phyloP scores from a whole-genome alignment of 2,888 invertebrate species.

The Hartigia nigra region DNA sequence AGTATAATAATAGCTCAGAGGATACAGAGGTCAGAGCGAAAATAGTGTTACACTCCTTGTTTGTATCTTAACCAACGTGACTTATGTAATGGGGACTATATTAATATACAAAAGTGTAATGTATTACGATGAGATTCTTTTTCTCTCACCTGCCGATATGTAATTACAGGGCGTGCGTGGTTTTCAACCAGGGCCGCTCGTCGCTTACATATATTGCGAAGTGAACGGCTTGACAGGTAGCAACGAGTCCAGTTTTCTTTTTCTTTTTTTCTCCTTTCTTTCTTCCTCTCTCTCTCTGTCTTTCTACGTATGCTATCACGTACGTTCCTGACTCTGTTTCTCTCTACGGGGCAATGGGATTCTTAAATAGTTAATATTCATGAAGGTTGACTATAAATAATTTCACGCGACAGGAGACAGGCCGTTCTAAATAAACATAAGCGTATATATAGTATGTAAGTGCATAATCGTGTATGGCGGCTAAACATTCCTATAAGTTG shows the following conservation, averaged over 20 bases:
- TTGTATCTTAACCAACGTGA: neutral
- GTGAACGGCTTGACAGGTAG: neutral
- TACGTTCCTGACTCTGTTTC: neutral
- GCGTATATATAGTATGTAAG: slow-evolving; percentile 23
- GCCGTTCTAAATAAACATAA: slow-evolving; percentile 51
- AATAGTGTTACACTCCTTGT: neutral
- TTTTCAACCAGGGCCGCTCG: neutral
- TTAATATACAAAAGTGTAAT: neutral
- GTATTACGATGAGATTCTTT: neutral
- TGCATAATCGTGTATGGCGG: slow-evolving; percentile 18
- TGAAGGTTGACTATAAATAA: slow-evolving; percentile 63
- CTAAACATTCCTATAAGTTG: neutral
- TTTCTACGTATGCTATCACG: neutral
- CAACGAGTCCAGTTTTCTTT: slow-evolving; percentile 7
- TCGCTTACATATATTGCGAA: neutral
- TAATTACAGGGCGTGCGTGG: neutral
- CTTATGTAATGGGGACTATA: neutral
- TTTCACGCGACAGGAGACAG: slow-evolving; percentile 39
- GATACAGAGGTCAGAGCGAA: neutral
- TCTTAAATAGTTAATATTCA: slow-evolving; percentile 60
- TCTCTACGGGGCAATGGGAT: slow-evolving; percentile 41
- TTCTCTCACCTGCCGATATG: neutral
- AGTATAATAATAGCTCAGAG: neutral
- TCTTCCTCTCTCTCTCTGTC: slow-evolving; percentile 1
- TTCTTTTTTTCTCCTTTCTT: slow-evolving; percentile 17